Evolutionary conservation across 2,797 vertebrate genomes (phyloP).

Genomic region (Falco biarmicus): DNA sequence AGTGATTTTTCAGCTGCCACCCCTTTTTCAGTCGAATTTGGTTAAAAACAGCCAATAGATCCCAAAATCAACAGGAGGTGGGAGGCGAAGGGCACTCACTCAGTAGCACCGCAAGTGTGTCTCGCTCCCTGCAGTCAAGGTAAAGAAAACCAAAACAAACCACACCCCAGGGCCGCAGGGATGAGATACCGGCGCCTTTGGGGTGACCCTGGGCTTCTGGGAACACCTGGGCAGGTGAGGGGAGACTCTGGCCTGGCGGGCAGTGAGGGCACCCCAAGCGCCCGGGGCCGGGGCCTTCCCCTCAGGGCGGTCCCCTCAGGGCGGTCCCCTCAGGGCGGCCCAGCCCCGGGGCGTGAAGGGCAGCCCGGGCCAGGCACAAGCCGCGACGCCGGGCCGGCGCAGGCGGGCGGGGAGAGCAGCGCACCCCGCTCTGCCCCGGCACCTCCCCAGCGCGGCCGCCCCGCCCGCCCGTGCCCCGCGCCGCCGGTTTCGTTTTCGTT

Average conservation of each 20-base stretch:
- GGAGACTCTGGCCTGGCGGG: fast-evolving
- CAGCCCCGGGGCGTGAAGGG: no score
- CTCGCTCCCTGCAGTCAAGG: fast-evolving
- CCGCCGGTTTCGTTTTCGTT: conserved; percentile 28
- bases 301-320: no score
- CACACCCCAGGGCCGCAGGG: fast-evolving
- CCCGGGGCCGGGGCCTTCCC: neutral
- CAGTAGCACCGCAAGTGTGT: fast-evolving
- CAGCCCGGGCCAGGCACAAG: no score
- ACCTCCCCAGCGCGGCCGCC: no score
- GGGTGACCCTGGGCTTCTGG: no score
- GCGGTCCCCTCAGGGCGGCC: no score
- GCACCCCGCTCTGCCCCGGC: no score
- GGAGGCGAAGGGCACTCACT: fast-evolving
- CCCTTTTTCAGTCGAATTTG: neutral
- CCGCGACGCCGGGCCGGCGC: neutral
- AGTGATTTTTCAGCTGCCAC: fast-evolving
- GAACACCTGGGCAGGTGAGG: neutral
- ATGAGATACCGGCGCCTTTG: neutral
- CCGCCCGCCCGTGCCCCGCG: no score
- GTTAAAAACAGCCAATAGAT: neutral
- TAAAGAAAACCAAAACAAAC: fast-evolving
- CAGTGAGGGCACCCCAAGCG: fast-evolving
- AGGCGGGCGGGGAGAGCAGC: no score
- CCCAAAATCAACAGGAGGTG: no score